phyloP scores from a whole-genome alignment of 2,888 invertebrate species.

The Plebejus anna region DNA sequence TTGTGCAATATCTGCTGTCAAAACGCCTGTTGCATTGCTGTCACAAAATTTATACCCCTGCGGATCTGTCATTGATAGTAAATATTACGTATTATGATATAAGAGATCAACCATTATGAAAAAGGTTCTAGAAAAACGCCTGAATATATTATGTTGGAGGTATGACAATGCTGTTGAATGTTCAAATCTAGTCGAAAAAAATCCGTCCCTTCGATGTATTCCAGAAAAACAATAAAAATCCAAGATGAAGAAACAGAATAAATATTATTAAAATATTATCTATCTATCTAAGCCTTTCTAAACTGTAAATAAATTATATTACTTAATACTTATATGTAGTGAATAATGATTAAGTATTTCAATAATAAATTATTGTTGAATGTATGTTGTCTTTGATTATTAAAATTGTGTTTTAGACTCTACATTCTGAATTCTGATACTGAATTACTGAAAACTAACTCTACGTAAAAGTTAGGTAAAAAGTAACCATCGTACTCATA shows the following conservation, averaged over 20 bases:
- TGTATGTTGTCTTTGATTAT: background rate
- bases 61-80: background rate
- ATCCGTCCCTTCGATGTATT: background rate
- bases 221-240: background rate
- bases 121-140: background rate
- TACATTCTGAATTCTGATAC: too few species aligned
- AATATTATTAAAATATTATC: background rate
- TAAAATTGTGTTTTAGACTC: background rate
- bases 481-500: too few species aligned
- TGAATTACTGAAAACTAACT: too few species aligned
- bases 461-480: too few species aligned
- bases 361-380: constrained; percentile 26
- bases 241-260: background rate
- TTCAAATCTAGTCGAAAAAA: background rate
- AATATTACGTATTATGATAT: background rate
- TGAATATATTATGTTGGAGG: background rate
- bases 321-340: background rate
- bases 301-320: background rate
- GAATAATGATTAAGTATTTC: constrained; percentile 13
- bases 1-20: too few species aligned
- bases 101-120: background rate
- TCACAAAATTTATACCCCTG: background rate
- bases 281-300: background rate
- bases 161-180: background rate
- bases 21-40: background rate